Evolutionary conservation across 1,140 invertebrate species (phyloP).

Genomic region (Ips nitidus): DNA sequence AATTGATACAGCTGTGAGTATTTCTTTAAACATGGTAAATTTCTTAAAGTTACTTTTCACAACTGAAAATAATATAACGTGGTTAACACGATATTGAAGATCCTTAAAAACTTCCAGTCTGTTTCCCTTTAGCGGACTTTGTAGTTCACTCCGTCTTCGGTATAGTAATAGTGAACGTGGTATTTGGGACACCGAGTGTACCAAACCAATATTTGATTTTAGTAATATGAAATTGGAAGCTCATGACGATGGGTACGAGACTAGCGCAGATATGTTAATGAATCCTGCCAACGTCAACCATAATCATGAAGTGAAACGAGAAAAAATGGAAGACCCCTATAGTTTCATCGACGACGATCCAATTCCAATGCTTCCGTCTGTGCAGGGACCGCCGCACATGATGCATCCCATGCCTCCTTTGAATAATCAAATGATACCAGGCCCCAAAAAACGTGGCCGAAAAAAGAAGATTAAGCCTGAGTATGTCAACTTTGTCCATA

Average conservation of each 20-base stretch:
- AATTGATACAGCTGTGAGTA: too few relatives aligned
- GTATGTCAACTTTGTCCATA: slow-evolving; percentile 49
- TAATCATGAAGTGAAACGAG: slow-evolving; percentile 60
- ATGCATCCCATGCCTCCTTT: slow-evolving; percentile 46
- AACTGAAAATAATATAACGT: too few relatives aligned
- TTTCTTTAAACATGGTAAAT: too few relatives aligned
- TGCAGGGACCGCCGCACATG: slow-evolving; percentile 43
- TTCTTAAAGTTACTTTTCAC: too few relatives aligned
- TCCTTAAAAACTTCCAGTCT: too few relatives aligned
- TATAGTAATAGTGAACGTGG: too few relatives aligned
- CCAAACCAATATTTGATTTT: neutral
- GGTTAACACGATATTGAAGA: too few relatives aligned
- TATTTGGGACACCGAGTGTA: too few relatives aligned
- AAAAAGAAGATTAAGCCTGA: slow-evolving; percentile 76
- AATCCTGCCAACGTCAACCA: slow-evolving; percentile 47
- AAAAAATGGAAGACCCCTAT: slow-evolving; percentile 72
- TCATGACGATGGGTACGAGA: slow-evolving; percentile 84
- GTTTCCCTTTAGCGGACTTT: too few relatives aligned
- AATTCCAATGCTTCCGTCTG: slow-evolving; percentile 56
- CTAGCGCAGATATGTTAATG: slow-evolving; percentile 75
- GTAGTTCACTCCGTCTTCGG: too few relatives aligned
- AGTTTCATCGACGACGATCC: slow-evolving; percentile 79
- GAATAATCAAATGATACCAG: slow-evolving; percentile 61
- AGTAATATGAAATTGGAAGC: slow-evolving; percentile 68
- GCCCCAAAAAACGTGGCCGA: slow-evolving; percentile 77